A percentile compares a stretch with the other conserved stretches of the same genome.
These are phyloP conservation scores for Toxotes lorentzi DNA, from an alignment of 2,797 vertebrate species.

Conservation along the genomic window DNA sequence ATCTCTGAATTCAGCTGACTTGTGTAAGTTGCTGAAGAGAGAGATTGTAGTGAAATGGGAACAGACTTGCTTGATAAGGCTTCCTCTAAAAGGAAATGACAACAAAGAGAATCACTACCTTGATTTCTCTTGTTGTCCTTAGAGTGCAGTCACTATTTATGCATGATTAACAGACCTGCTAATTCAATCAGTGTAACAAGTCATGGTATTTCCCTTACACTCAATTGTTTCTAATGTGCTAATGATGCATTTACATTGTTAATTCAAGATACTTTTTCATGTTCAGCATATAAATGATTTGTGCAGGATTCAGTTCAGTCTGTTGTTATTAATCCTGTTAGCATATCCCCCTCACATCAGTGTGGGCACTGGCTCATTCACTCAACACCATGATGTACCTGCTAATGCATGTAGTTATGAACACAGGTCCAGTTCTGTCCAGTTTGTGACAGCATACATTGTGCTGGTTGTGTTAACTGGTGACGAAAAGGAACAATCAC, in stretches of 20 bases:
- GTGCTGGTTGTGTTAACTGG: constrained; percentile 32
- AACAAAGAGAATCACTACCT: constrained; percentile 73
- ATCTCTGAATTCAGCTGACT: neutral
- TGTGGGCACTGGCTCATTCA: constrained; percentile 13
- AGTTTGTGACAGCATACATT: constrained; percentile 18
- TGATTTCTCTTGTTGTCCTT: constrained; percentile 74
- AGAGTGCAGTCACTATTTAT: constrained; percentile 77
- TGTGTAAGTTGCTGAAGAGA: constrained; percentile 34
- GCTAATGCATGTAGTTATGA: constrained; percentile 57
- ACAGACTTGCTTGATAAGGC: constrained; percentile 65
- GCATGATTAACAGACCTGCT: constrained; percentile 84
- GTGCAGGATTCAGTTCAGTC: constrained; percentile 68
- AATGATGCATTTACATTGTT: constrained; percentile 78
- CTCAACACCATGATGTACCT: constrained; percentile 23
- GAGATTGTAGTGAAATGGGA: constrained; percentile 50
- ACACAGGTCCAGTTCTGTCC: constrained; percentile 32
- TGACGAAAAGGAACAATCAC: neutral
- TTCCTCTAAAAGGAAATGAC: constrained; percentile 74
- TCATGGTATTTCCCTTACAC: constrained; percentile 69
- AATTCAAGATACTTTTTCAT: constrained; percentile 72
- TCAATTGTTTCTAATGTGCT: constrained; percentile 75
- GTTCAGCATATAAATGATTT: constrained; percentile 63
- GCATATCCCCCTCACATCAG: constrained; percentile 28
- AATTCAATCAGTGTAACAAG: constrained; percentile 84
- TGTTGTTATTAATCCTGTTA: constrained; percentile 66